Evolutionary conservation across 2,888 invertebrate genomes (phyloP).

Genomic region (Temnothorax ravouxi): DNA sequence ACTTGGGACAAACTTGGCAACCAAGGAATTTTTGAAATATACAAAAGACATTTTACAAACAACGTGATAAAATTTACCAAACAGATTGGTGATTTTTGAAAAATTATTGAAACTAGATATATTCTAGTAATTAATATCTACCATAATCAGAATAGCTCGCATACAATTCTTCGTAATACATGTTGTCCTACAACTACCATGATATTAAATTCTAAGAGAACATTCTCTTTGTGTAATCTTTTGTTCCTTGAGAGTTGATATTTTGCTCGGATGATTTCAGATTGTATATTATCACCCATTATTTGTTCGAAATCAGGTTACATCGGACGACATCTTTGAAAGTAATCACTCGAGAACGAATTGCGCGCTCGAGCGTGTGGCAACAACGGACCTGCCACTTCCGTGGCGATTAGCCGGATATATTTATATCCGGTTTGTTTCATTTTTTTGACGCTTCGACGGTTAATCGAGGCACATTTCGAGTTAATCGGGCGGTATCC

Average conservation of each 20-base stretch:
- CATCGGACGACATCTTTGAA: neutral
- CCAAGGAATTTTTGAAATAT: too few relatives aligned
- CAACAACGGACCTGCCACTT: neutral
- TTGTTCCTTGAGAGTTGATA: neutral
- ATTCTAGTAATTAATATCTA: too few relatives aligned
- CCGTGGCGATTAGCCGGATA: conserved; percentile 31
- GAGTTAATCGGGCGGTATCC: conserved; percentile 45
- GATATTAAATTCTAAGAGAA: too few relatives aligned
- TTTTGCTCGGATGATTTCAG: neutral
- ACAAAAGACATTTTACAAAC: too few relatives aligned
- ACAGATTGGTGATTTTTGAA: too few relatives aligned
- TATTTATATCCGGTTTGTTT: conserved; percentile 31
- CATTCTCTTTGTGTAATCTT: neutral
- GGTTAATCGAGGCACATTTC: conserved; percentile 41
- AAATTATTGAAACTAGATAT: too few relatives aligned
- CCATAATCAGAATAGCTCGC: too few relatives aligned
- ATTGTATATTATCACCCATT: neutral
- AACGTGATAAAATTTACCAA: too few relatives aligned
- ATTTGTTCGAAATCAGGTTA: neutral
- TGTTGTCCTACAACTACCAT: too few relatives aligned
- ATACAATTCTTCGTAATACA: too few relatives aligned
- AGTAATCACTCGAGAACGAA: conserved; percentile 9
- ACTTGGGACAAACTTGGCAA: too few relatives aligned
- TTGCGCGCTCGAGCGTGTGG: conserved; percentile 10
- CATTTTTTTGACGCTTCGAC: conserved; percentile 20